Evolutionary conservation across 2,888 invertebrate genomes (phyloP).

Genomic region (Omphaloscelis lunosa): DNA sequence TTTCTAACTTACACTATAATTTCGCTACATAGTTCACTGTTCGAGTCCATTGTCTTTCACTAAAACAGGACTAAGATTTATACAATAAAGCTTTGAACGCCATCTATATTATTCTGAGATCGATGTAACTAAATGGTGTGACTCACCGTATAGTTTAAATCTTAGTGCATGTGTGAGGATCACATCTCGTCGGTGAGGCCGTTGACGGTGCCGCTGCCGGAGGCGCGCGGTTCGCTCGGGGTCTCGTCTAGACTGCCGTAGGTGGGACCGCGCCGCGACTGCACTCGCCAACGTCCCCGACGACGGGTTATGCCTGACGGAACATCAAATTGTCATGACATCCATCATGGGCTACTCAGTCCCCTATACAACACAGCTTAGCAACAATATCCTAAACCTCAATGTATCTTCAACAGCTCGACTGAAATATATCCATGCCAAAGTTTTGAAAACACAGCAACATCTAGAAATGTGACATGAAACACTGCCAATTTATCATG

Average conservation of each 20-base stretch:
- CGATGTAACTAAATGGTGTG: conserved; percentile 31
- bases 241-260: conserved; percentile 91
- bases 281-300: conserved; percentile 87
- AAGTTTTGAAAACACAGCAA: conserved; percentile 54
- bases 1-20: conserved; percentile 57
- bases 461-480: conserved; percentile 62
- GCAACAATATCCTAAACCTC: conserved; percentile 17
- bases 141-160: conserved; percentile 55
- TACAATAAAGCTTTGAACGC: conserved; percentile 36
- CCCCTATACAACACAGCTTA: conserved; percentile 21
- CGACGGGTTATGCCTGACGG: conserved; percentile 88
- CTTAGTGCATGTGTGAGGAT: conserved; percentile 56
- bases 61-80: conserved; percentile 51
- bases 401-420: conserved; percentile 49
- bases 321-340: conserved; percentile 62
- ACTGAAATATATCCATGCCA: conserved; percentile 57
- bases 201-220: conserved; percentile 82
- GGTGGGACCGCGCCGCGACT: conserved; percentile 89
- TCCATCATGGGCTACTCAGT: conserved; percentile 31
- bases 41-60: conserved; percentile 51
- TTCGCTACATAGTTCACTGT: conserved; percentile 51
- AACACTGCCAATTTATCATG: conserved; percentile 64
- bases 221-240: conserved; percentile 78
- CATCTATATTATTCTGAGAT: conserved; percentile 38
- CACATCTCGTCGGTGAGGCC: conserved; percentile 85